phyloP scores from a whole-genome alignment of 1,140 invertebrate genomes.

The Microplitis mediator region DNA sequence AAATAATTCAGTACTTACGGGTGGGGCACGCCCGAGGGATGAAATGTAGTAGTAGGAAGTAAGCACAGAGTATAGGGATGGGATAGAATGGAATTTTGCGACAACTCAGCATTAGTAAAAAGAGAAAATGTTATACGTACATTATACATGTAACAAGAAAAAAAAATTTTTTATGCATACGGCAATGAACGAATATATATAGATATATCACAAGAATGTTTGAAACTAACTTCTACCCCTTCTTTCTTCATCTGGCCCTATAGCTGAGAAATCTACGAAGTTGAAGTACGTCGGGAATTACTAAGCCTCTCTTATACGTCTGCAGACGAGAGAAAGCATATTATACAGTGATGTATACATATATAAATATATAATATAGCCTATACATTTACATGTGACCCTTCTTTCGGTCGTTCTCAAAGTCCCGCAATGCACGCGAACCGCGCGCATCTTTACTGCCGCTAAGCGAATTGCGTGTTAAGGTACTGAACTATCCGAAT shows the following conservation, averaged over 20 bases:
- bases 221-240: background rate
- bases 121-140: background rate
- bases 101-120: slow-evolving; percentile 28
- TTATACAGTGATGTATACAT: background rate
- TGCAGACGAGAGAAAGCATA: background rate
- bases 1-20: background rate
- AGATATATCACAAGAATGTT: slow-evolving; percentile 10
- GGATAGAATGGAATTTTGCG: slow-evolving; percentile 13
- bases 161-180: background rate
- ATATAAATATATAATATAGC: background rate
- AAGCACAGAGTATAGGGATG: background rate
- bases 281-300: slow-evolving; percentile 19
- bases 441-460: slow-evolving; percentile 17
- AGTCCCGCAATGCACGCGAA: slow-evolving; percentile 4
- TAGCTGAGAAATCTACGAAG: background rate
- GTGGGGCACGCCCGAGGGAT: background rate
- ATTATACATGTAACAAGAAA: background rate
- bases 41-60: background rate
- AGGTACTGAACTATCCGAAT: background rate
- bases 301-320: background rate
- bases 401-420: background rate
- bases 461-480: slow-evolving; percentile 18
- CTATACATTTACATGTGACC: background rate
- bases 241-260: background rate
- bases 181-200: slow-evolving; percentile 19